A percentile compares a stretch with the other conserved stretches of the same genome.
Evolutionary conservation across 1,140 invertebrate genomes (phyloP).

Genomic region (Lasioglossum baleicum): DNA sequence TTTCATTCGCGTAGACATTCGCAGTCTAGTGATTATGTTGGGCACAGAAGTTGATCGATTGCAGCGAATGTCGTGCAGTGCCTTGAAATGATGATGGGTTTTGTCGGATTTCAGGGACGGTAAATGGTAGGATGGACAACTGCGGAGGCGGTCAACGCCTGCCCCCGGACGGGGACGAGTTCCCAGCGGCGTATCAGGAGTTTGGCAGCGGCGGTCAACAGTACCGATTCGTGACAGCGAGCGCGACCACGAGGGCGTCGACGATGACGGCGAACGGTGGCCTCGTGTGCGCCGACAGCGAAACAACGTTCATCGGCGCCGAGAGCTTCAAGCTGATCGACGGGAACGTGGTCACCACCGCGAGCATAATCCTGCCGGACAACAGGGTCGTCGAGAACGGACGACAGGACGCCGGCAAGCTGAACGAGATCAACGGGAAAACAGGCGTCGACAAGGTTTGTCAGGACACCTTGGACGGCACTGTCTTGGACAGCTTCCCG

Average conservation of each 20-base stretch:
- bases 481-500: constrained; percentile 29
- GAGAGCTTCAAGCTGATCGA: constrained; percentile 52
- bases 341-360: constrained; percentile 45
- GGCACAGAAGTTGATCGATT: no score
- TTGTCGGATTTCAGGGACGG: constrained; percentile 60
- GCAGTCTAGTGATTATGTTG: no score
- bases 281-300: constrained; percentile 47
- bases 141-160: constrained; percentile 81
- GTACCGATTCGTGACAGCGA: constrained; percentile 46
- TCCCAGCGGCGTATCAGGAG: constrained; percentile 88
- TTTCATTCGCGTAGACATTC: no score
- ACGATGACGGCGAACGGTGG: constrained; percentile 50
- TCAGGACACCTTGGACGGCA: constrained; percentile 27
- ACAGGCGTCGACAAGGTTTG: constrained; percentile 22
- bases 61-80: no score
- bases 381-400: constrained; percentile 44
- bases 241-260: constrained; percentile 41
- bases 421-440: constrained; percentile 45
- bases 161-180: constrained; percentile 93
- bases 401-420: constrained; percentile 46
- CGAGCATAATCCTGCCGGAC: constrained; percentile 44
- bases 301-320: constrained; percentile 32
- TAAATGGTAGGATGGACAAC: constrained; percentile 77
- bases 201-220: constrained; percentile 73
- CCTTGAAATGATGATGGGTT: no score